phyloP scores from a whole-genome alignment of 2,888 invertebrate species.

The Trichopoda pennipes region DNA sequence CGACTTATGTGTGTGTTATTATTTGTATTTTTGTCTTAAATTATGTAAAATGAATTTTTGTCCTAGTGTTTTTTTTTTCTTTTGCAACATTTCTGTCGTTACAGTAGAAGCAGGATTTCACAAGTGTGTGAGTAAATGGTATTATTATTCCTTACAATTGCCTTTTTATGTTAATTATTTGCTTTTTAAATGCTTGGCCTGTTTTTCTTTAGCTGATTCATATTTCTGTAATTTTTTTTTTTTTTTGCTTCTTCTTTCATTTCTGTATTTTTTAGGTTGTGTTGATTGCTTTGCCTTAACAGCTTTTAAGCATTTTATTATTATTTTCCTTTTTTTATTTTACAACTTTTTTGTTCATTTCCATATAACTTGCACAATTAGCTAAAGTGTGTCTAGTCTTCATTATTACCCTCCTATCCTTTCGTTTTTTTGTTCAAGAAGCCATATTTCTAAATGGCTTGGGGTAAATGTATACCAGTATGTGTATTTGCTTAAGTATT shows the following conservation, averaged over 20 bases:
- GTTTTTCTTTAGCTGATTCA: conserved; percentile 39
- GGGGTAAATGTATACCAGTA: neutral
- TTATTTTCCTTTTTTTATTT: neutral
- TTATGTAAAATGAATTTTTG: conserved; percentile 5
- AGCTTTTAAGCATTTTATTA: conserved; percentile 29
- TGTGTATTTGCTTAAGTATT: neutral
- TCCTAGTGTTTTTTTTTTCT: neutral
- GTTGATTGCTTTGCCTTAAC: conserved; percentile 62
- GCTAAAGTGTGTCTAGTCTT: conserved; percentile 69
- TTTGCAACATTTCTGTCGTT: neutral
- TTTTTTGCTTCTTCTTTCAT: neutral
- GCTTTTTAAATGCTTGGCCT: conserved; percentile 67
- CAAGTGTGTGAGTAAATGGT: conserved; percentile 22
- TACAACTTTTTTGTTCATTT: conserved; percentile 24
- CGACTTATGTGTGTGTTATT: neutral
- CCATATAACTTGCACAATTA: conserved; percentile 71
- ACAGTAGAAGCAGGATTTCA: neutral
- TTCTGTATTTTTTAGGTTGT: conserved; percentile 32
- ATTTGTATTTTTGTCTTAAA: neutral
- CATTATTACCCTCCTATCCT: conserved; percentile 41
- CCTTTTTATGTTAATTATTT: conserved; percentile 68
- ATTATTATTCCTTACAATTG: conserved; percentile 55
- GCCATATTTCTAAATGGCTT: neutral
- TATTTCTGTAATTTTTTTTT: conserved; percentile 8
- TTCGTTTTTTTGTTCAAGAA: neutral